Evolutionary conservation across 2,113 vertebrate genomes (phyloP).

Genomic region (Myotis davidii): DNA sequence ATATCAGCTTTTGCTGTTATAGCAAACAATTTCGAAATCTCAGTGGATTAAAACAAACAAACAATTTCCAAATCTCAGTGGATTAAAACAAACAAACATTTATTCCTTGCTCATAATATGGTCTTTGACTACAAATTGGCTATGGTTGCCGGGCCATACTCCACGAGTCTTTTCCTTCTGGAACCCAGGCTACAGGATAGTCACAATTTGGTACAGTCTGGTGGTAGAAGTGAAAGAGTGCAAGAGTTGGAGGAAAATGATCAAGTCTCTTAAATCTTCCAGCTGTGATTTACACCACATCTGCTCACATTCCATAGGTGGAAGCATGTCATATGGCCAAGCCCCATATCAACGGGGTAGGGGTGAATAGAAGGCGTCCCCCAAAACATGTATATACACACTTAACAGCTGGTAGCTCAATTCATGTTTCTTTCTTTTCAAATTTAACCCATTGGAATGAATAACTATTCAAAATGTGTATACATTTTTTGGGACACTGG

Average conservation of each 20-base stretch:
- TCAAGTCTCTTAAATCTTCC: not conserved
- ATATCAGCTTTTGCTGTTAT: not conserved
- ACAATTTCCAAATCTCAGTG: not conserved
- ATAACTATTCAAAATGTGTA: no score
- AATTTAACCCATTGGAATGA: no score
- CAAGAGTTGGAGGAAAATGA: not conserved
- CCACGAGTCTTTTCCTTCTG: not conserved
- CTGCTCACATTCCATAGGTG: not conserved
- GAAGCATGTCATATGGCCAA: not conserved
- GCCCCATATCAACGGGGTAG: not conserved
- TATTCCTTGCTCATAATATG: not conserved
- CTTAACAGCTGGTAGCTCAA: no score
- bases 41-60: not conserved
- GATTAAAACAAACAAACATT: not conserved
- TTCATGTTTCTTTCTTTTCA: no score
- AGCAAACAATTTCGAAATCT: not conserved
- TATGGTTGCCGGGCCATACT: not conserved
- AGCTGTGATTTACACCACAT: not conserved
- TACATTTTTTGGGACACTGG: no score
- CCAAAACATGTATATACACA: no score
- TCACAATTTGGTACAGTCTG: not conserved
- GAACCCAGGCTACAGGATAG: not conserved
- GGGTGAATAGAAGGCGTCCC: not conserved
- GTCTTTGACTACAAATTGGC: not conserved
- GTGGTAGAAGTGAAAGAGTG: not conserved